Base-by-base conservation (phyloP, 2,888 invertebrate genomes). In the Agrotis clavis region DNA sequence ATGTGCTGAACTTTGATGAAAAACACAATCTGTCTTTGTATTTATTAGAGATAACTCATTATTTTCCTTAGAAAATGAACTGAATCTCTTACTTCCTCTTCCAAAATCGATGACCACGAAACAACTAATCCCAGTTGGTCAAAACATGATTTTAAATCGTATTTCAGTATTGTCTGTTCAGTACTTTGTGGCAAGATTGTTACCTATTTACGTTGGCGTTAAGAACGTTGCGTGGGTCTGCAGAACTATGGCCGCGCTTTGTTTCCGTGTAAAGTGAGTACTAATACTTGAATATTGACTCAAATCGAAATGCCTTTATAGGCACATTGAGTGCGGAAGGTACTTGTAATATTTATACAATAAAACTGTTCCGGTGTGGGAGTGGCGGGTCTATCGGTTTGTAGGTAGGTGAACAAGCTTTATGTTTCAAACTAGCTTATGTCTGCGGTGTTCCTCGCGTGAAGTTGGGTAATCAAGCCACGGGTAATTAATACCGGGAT, bases 171-270 rank as follows among this genome's bases (percentile, higher is more conserved):
- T 21, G 79, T 64, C 30, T 59, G 16, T 48, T 64, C 48, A 64
- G 25, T 35, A 60, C 54, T 69, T 72, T 60, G 65, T 64, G 51
- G 51, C n/a, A 72, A 82, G 72, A 78, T 73, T 72, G 78, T 77
- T 82, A 68, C 67, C 78, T 77, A 72, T 73, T 78, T 67, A 82
- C 79, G 79, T 82, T 73, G 82, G 82, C 79, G 79, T 79, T 66
- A 78, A 82, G 79, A 69, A 35, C 69, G 21, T 30, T 53, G 82
- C 63, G 79, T 80, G 73, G 79, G 79, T 16, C 4, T 57, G 16
- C 41, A 59, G 59, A 80, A 72, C 73, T 78, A 73, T 73, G 54
- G 25, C 48, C 82, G 48, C 68, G 68, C 77, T 79, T 78, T 71
- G 78, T 79, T 79, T 82, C 82, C 65, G 67, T 79, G 79, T 79